Evolutionary conservation across 2,888 invertebrate genomes (phyloP).

Genomic region (Poecilus cupreus): DNA sequence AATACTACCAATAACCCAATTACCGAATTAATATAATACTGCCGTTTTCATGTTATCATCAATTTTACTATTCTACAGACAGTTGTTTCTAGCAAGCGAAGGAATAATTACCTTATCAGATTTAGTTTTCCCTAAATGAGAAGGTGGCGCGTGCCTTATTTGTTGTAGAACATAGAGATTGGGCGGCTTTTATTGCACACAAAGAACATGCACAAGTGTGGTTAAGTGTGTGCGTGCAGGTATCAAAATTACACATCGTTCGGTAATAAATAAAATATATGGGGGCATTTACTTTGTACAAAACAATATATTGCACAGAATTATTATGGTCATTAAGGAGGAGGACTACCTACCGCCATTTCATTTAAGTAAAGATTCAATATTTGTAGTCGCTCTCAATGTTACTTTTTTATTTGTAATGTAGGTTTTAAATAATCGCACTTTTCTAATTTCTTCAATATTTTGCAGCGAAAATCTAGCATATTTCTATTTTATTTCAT

Average conservation of each 20-base stretch:
- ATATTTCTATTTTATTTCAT: too few relatives aligned
- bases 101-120: constrained; percentile 83
- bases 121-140: constrained; percentile 88
- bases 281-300: constrained; percentile 66
- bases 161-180: constrained; percentile 87
- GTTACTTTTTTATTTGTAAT: too few relatives aligned
- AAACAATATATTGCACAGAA: constrained; percentile 62
- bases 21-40: neutral
- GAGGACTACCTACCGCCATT: too few relatives aligned
- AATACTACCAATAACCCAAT: neutral
- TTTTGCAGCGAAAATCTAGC: too few relatives aligned
- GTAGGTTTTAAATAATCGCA: too few relatives aligned
- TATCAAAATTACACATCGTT: constrained; percentile 61
- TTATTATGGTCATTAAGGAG: too few relatives aligned
- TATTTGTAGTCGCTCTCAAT: too few relatives aligned
- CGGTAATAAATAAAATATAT: constrained; percentile 3
- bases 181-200: constrained; percentile 77
- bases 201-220: constrained; percentile 60
- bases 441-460: too few relatives aligned
- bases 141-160: constrained; percentile 90
- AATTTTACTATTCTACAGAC: neutral
- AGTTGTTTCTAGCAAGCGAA: constrained; percentile 5
- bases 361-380: too few relatives aligned
- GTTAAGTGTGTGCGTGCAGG: constrained; percentile 70
- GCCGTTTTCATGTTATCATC: too few relatives aligned